phyloP scores from a whole-genome alignment of 2,888 invertebrate genomes.

The Neocrepidodera transversa region DNA sequence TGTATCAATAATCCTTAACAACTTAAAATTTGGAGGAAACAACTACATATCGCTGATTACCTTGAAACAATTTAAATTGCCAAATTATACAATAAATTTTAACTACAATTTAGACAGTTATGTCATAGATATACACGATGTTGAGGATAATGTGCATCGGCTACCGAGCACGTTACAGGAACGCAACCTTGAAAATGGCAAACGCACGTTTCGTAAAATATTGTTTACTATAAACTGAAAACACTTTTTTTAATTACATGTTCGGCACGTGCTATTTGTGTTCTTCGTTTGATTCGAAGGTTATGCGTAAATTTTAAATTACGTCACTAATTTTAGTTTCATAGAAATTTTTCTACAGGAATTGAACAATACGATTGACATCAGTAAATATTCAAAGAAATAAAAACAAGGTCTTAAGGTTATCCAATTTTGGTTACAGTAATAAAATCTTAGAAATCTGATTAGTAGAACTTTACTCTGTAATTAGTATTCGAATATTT shows the following conservation, averaged over 20 bases:
- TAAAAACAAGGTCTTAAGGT: too few relatives aligned
- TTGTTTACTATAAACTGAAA: constrained; percentile 9
- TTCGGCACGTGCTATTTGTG: constrained; percentile 18
- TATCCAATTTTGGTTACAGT: too few relatives aligned
- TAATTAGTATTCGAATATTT: too few relatives aligned
- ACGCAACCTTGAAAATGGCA: constrained; percentile 7
- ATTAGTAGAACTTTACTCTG: too few relatives aligned
- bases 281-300: constrained; percentile 6
- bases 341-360: background rate
- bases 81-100: background rate
- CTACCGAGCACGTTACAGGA: background rate
- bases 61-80: constrained; percentile 3
- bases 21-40: background rate
- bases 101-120: constrained; percentile 3
- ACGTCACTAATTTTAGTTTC: constrained; percentile 1
- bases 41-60: background rate
- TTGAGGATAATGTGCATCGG: background rate
- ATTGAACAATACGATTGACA: too few relatives aligned
- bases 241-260: background rate
- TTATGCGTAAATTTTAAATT: constrained; percentile 2
- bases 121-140: background rate
- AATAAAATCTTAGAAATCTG: too few relatives aligned
- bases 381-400: too few relatives aligned
- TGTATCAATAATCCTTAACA: background rate
- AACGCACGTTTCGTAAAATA: background rate